These are phyloP conservation scores for Mugil cephalus DNA, from an alignment of 2,113 vertebrate genomes.

Conservation along the genomic window DNA sequence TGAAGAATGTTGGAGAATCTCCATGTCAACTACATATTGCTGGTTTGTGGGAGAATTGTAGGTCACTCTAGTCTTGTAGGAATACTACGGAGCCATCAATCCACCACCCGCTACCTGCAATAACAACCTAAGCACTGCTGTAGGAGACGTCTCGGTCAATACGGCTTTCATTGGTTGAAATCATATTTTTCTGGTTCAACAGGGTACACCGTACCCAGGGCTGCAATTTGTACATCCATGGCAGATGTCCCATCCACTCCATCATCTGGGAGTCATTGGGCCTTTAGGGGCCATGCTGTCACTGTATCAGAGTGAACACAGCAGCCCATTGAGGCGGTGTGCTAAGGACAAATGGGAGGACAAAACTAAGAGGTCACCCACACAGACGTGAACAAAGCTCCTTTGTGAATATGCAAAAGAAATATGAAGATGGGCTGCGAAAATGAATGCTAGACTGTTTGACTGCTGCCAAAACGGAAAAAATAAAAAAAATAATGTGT, in stretches of 20 bases:
- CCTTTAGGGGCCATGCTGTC: slow-evolving; percentile 55
- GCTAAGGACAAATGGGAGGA: slow-evolving; percentile 62
- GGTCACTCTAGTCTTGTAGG: slow-evolving; percentile 18
- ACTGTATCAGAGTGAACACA: slow-evolving; percentile 63
- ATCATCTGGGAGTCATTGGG: slow-evolving; percentile 69
- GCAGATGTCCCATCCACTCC: slow-evolving; percentile 70
- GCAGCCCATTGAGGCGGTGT: slow-evolving; percentile 59
- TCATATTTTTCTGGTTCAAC: slow-evolving; percentile 66
- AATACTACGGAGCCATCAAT: slow-evolving; percentile 51
- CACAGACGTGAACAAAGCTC: slow-evolving; percentile 54
- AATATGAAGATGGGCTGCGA: slow-evolving; percentile 33
- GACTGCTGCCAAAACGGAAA: too few relatives aligned
- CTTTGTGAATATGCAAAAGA: slow-evolving; percentile 45
- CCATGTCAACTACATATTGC: slow-evolving; percentile 10
- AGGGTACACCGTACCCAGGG: slow-evolving; percentile 62
- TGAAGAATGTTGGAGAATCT: slow-evolving; percentile 11
- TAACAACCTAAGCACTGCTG: slow-evolving; percentile 49
- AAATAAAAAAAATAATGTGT: slow-evolving; percentile 23
- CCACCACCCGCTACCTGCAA: slow-evolving; percentile 36
- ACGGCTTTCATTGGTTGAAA: slow-evolving; percentile 59
- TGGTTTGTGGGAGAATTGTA: slow-evolving; percentile 28
- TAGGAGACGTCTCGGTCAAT: slow-evolving; percentile 57
- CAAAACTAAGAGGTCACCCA: slow-evolving; percentile 64
- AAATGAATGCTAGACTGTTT: slow-evolving; percentile 33
- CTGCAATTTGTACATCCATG: slow-evolving; percentile 67